Evolutionary conservation across 2,113 vertebrate genomes (phyloP).

Genomic region (Leiothrix lutea): DNA sequence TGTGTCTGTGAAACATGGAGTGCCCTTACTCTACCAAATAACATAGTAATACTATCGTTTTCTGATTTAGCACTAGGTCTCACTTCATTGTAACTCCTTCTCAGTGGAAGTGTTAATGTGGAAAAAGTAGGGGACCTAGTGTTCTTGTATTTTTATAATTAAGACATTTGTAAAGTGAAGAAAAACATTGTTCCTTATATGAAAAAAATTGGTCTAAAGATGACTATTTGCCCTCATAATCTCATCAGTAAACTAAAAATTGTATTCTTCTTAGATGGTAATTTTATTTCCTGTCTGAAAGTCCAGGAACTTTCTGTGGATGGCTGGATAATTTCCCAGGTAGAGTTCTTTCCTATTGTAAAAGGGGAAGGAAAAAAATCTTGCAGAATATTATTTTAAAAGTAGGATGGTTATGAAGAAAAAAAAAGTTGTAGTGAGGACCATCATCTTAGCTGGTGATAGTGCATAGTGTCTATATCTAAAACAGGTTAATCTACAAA

Average conservation of each 20-base stretch:
- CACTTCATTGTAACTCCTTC: background rate
- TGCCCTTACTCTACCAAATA: background rate
- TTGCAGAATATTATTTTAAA: background rate
- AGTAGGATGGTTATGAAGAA: background rate
- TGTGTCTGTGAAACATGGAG: background rate
- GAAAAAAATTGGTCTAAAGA: background rate
- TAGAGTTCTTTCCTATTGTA: background rate
- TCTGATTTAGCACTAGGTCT: background rate
- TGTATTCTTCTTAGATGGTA: fast-evolving
- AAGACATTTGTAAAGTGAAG: background rate
- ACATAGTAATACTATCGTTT: background rate
- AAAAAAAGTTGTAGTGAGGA: background rate
- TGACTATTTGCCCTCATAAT: background rate
- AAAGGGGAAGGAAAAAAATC: background rate
- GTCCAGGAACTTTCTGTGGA: background rate
- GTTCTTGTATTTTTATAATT: background rate
- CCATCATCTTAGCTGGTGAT: background rate
- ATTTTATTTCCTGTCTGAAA: background rate
- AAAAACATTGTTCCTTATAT: background rate
- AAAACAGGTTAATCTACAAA: background rate
- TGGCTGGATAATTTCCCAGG: background rate
- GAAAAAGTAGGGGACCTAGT: background rate
- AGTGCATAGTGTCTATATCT: background rate
- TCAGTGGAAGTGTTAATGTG: background rate
- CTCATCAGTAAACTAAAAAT: background rate